Evolutionary conservation across 1,140 invertebrate species (phyloP), one percentile per base, ranked within the genome.

Genomic region (Drosophila triauraria): DNA sequence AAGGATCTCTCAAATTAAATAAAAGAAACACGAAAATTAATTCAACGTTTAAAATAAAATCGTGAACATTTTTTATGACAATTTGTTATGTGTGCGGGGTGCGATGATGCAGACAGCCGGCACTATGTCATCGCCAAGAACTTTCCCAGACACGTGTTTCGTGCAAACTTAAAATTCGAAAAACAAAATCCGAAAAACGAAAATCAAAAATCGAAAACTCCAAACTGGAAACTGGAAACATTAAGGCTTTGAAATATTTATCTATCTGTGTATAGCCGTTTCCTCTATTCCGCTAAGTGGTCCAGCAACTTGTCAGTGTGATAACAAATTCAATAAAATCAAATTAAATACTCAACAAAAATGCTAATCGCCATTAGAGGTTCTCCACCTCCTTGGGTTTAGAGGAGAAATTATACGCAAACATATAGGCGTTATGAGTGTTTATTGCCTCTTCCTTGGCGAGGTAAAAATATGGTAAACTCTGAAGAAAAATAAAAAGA

Each of bases 301-400:
- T 90, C 82, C 78, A 78, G 67, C 81, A 82, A 85, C 78, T 88
- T 88, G 85, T 81, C 75, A 82, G 80, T 75, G 77, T 88, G 75
- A 82, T 85, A 88, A 85, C 81, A 90, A 82, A 85, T 78, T 90
- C 85, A 90, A 88, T 90, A 82, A 90, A 88, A 88, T 81, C 74
- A 81, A 88, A 88, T 90, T 90, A 88, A 88, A 88, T 85, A 88
- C 81, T 82, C 85, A 80, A 88, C 85, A 85, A 85, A 88, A 82
- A 88, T 88, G 85, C 85, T 82, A 88, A 88, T 90, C 72, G 84
- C 77, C 57, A 44, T 25, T 20, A 40, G 38, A 58, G 53, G n/a
- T 46, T 35, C 47, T 12, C 64, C 65, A 48, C 38, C 65, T 69
- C 27, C 47, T 38, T 35, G 20, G 20, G 0, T 0, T 20, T 7